Evolutionary conservation across 2,888 invertebrate genomes (phyloP).

Genomic region (Ichneumon xanthorius): DNA sequence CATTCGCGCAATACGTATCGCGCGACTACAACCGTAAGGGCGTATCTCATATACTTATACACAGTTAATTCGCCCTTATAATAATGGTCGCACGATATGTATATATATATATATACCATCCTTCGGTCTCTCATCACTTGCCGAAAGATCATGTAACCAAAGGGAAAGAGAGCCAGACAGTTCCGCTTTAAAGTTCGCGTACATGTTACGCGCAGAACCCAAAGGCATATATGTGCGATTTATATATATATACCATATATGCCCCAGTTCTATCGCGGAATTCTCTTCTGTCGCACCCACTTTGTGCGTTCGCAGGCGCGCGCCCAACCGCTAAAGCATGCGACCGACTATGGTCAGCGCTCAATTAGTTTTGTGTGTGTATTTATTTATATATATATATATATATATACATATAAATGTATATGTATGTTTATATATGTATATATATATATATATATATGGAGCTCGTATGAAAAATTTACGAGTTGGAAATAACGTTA

Average conservation of each 20-base stretch:
- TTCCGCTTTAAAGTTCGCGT: slow-evolving; percentile 39
- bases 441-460: slow-evolving; percentile 38
- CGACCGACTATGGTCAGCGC: slow-evolving; percentile 14
- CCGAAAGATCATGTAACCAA: neutral
- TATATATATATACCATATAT: slow-evolving; percentile 16
- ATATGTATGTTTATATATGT: neutral
- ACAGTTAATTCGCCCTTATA: too few relatives aligned
- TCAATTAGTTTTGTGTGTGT: slow-evolving; percentile 17
- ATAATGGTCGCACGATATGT: too few relatives aligned
- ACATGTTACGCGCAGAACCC: neutral
- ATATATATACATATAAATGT: neutral
- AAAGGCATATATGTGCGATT: slow-evolving; percentile 15
- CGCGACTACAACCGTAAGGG: neutral
- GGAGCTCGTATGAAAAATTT: too few relatives aligned
- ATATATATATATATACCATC: too few relatives aligned
- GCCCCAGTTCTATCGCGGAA: slow-evolving; percentile 42
- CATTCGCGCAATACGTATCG: neutral
- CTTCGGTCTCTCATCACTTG: too few relatives aligned
- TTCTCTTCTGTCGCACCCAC: slow-evolving; percentile 31
- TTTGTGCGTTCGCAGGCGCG: slow-evolving; percentile 30
- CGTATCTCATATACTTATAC: too few relatives aligned
- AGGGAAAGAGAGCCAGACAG: neutral
- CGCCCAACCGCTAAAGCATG: slow-evolving; percentile 32
- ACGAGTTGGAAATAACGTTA: neutral
- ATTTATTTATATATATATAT: slow-evolving; percentile 34